These are phyloP conservation scores for Holotrichia oblita DNA, from an alignment of 1,140 invertebrate genomes.

Conservation along the genomic window DNA sequence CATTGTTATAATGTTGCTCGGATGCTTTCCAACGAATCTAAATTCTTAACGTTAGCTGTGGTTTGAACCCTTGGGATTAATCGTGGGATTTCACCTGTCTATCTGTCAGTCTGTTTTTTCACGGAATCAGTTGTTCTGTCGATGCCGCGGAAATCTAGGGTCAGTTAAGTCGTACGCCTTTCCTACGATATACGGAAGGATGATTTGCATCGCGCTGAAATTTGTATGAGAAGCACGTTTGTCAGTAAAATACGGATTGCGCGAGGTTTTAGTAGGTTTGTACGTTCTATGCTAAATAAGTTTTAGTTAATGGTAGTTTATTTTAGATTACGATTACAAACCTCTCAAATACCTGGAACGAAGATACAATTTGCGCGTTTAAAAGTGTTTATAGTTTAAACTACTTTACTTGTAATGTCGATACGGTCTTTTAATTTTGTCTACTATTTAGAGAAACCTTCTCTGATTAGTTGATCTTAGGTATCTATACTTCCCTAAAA, in stretches of 20 bases:
- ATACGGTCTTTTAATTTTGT: too few relatives aligned
- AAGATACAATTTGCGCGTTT: too few relatives aligned
- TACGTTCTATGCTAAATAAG: not conserved
- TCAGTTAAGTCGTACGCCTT: constrained; percentile 6
- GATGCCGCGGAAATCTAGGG: constrained; percentile 9
- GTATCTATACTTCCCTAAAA: too few relatives aligned
- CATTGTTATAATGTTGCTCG: not conserved
- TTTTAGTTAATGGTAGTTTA: not conserved
- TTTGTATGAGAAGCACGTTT: constrained; percentile 11
- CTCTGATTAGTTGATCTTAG: too few relatives aligned
- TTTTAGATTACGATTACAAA: not conserved
- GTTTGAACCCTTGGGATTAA: not conserved
- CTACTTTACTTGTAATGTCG: too few relatives aligned
- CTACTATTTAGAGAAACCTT: too few relatives aligned
- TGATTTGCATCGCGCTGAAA: not conserved
- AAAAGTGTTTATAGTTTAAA: too few relatives aligned
- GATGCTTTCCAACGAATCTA: constrained; percentile 11
- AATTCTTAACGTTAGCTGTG: constrained; percentile 12
- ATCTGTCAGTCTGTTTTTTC: constrained; percentile 16
- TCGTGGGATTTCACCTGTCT: constrained; percentile 19
- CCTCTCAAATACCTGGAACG: too few relatives aligned
- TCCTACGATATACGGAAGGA: not conserved
- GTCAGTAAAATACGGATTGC: not conserved
- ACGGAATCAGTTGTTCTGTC: not conserved
- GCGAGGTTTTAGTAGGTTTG: not conserved